phyloP scores from a whole-genome alignment of 2,113 vertebrate genomes.

The Myiagra hebetior region DNA sequence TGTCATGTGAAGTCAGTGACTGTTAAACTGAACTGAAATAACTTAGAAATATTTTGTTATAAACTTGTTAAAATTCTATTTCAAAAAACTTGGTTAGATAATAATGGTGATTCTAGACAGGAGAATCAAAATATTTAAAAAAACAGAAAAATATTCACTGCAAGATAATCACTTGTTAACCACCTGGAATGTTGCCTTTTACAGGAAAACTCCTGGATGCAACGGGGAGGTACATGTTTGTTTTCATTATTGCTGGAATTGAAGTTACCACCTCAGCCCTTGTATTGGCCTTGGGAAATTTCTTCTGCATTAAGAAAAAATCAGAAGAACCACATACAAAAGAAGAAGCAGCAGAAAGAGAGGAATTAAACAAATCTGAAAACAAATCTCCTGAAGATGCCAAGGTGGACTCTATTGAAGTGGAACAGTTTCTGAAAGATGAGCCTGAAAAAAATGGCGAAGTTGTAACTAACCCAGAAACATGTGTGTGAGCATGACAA shows the following conservation, averaged over 20 bases:
- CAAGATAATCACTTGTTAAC: not conserved
- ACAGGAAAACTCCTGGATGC: constrained; percentile 87
- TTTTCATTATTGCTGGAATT: constrained; percentile 88
- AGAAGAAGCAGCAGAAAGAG: constrained; percentile 60
- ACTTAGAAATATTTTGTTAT: not conserved
- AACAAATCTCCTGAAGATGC: constrained; percentile 37
- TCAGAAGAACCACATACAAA: constrained; percentile 48
- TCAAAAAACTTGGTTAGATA: not conserved
- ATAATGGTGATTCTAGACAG: not conserved
- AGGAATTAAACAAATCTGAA: constrained; percentile 59
- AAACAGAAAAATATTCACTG: not conserved
- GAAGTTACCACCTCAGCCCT: constrained; percentile 84
- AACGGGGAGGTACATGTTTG: constrained; percentile 82
- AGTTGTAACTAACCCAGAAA: constrained; percentile 74
- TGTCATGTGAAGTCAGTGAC: not conserved
- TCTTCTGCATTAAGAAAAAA: constrained; percentile 80
- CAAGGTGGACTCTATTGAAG: constrained; percentile 68
- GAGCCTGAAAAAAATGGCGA: constrained; percentile 73
- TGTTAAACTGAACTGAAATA: not conserved
- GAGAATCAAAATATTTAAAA: not conserved
- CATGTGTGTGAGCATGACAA: constrained; percentile 72
- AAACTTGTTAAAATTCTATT: not conserved
- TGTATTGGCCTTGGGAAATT: constrained; percentile 80
- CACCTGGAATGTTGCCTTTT: not conserved
- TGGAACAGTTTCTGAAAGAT: constrained; percentile 76